A percentile compares a stretch with the other conserved stretches of the same genome.
Conservation (phyloP, 2,888 invertebrate genomes). For the Drosophila recens region DNA sequence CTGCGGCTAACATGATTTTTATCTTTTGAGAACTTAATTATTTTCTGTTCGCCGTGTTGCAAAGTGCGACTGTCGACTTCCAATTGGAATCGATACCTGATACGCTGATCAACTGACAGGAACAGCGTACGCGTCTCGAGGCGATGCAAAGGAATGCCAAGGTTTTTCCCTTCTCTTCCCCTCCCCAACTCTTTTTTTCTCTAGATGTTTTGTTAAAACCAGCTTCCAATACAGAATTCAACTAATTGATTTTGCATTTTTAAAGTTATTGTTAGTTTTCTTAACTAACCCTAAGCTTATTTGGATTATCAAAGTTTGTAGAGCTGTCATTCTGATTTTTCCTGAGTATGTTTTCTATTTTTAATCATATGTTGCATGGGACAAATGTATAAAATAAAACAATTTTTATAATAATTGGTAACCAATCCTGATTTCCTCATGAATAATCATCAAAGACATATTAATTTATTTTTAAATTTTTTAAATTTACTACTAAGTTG, state of each 20-base stretch:
- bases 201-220: slow-evolving; percentile 3
- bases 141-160: slow-evolving; percentile 70
- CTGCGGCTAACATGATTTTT: slow-evolving; percentile 83
- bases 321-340: not conserved
- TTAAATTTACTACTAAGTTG: no score
- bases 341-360: no score
- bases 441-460: no score
- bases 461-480: no score
- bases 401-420: no score
- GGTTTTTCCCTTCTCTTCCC: slow-evolving; percentile 38
- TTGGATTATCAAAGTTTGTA: not conserved
- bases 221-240: not conserved
- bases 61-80: slow-evolving; percentile 59
- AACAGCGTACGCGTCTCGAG: slow-evolving; percentile 37
- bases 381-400: no score
- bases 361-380: no score
- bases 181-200: slow-evolving; percentile 3
- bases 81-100: slow-evolving; percentile 68
- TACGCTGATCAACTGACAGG: slow-evolving; percentile 56
- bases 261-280: not conserved
- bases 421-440: no score
- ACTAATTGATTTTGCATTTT: slow-evolving; percentile 6
- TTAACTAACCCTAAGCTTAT: not conserved
- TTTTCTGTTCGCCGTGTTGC: slow-evolving; percentile 70
- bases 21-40: slow-evolving; percentile 84